phyloP scores from a whole-genome alignment of 1,140 invertebrate genomes.

The Rhopalosiphum maidis region DNA sequence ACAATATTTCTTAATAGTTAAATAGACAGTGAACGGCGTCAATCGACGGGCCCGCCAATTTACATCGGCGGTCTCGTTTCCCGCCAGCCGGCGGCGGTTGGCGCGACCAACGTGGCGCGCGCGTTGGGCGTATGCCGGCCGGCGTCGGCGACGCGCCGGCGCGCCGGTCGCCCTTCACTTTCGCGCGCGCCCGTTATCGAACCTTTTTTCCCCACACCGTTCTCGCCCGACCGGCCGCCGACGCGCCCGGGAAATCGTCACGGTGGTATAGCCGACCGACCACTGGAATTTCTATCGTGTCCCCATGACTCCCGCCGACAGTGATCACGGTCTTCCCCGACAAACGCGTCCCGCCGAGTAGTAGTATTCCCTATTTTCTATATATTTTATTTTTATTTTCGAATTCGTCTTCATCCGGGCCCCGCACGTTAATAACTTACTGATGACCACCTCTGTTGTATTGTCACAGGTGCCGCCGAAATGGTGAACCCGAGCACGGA shows the following conservation, averaged over 20 bases:
- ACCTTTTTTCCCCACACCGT: conserved; percentile 31
- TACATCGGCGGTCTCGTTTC: background rate
- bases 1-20: background rate
- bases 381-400: background rate
- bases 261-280: background rate
- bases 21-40: background rate
- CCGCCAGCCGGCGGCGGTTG: conserved; percentile 26
- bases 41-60: background rate
- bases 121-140: conserved; percentile 56
- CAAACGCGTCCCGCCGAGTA: background rate
- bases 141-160: conserved; percentile 46
- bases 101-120: conserved; percentile 50
- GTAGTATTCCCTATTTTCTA: background rate
- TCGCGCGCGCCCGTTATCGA: conserved; percentile 52
- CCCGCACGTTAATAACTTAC: background rate
- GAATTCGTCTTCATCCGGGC: background rate
- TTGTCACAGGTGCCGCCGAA: conserved; percentile 46
- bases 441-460: background rate
- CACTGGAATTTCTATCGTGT: background rate
- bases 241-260: background rate
- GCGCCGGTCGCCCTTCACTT: conserved; percentile 29
- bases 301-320: background rate
- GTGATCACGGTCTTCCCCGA: background rate
- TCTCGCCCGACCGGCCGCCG: too few species aligned
- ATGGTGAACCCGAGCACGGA: conserved; percentile 57